Evolutionary conservation across 2,113 vertebrate species (phyloP).

Genomic region (Bubo blakistoni): DNA sequence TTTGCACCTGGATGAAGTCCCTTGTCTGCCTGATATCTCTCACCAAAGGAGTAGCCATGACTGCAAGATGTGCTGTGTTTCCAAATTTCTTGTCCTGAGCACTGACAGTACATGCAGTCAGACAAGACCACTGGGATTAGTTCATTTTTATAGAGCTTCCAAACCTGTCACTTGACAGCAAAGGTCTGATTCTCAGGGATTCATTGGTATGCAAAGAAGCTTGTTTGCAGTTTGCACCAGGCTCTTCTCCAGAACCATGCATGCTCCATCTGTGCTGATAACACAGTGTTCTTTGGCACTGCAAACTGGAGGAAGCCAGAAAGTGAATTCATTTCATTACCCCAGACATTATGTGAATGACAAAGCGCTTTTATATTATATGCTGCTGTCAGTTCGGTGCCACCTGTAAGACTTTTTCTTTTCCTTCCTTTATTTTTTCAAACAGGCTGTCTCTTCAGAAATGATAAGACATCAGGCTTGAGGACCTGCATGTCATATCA

Average conservation of each 20-base stretch:
- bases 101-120: constrained; percentile 66
- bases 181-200: constrained; percentile 71
- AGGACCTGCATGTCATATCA: constrained; percentile 59
- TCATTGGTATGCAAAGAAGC: constrained; percentile 80
- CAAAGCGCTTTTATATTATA: constrained; percentile 75
- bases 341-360: constrained; percentile 79
- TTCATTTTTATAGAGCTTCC: constrained; percentile 69
- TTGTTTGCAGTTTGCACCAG: constrained; percentile 76
- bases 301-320: constrained; percentile 76
- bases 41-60: constrained; percentile 10
- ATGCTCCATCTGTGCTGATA: constrained; percentile 82
- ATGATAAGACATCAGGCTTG: constrained; percentile 60
- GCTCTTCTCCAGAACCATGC: constrained; percentile 80
- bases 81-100: constrained; percentile 49
- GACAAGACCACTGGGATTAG: constrained; percentile 69
- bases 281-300: constrained; percentile 82
- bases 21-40: background rate
- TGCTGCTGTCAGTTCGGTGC: constrained; percentile 65
- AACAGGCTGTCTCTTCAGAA: constrained; percentile 63
- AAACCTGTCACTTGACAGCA: constrained; percentile 73
- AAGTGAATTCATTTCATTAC: constrained; percentile 80
- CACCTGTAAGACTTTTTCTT: constrained; percentile 67
- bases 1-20: constrained; percentile 31
- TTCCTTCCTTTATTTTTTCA: constrained; percentile 39
- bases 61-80: background rate